Base-by-base conservation (phyloP, 2,113 vertebrate species). In the Bubalus kerabau region DNA sequence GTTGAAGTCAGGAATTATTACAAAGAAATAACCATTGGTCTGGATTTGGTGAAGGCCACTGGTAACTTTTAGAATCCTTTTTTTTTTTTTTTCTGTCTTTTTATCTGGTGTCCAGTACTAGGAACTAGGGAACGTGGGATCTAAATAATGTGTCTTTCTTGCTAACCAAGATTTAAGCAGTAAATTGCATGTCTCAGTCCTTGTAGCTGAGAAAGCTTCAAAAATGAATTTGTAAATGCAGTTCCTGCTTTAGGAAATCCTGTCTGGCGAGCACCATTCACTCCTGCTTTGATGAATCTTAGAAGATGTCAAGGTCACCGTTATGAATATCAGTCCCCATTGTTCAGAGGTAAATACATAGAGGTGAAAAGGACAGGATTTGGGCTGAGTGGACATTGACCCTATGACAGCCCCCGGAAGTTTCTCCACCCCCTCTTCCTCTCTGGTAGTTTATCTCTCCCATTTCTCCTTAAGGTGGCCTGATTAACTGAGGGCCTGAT, bases 211-310 rank as follows among this genome's bases (percentile, higher is more conserved):
- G 59, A 97, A 96, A 89, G 50, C n/a, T 94, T 90, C 46, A 90
- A 87, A 95, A 92, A 83, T 56, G 30, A 80, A 93, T 84, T 62
- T 96, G 83, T 94, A 57, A 80, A 90, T 95, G 57, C 60, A 93
- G 52, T 95, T 96, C 24, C 82, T 95, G 87, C 57, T 95, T 96
- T 90, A 94, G 84, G 64, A 97, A 95, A 97, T 97, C 94, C 90
- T 97, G 90, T 91, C 90, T 87, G 57, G 85, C 0, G 0, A 94
- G n/a, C 43, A 96, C 62, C 64, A 64, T 40, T 91, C 36, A 71
- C 81, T 95, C 43, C 87, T 64, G 92, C 64, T 87, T 93, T 97
- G 82, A 94, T 93, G 67, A 91, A 91, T 95, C 46, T 90, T 95
- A 62, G 24, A 95, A 87, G 64, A 94, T 83, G 62, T 76, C 90